Evolutionary conservation across 2,113 vertebrate genomes (phyloP).

Genomic region (Colaptes auratus): DNA sequence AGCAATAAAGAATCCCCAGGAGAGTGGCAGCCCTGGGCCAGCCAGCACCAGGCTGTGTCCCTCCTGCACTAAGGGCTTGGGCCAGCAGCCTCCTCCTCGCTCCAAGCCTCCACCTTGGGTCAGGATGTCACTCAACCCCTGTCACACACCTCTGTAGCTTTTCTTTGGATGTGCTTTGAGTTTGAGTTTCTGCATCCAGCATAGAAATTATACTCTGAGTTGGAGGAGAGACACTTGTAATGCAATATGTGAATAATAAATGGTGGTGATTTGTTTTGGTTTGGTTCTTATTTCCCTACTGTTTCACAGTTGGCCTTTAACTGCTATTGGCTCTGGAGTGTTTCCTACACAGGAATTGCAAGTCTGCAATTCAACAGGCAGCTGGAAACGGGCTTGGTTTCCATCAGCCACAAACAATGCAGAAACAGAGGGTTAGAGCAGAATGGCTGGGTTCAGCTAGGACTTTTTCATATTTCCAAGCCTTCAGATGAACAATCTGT

Average conservation of each 20-base stretch:
- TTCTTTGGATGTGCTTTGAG: constrained; percentile 56
- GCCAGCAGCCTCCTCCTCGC: neutral
- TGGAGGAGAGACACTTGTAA: constrained; percentile 69
- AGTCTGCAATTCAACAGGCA: neutral
- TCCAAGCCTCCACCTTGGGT: neutral
- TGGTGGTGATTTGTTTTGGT: constrained; percentile 74
- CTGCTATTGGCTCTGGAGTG: constrained; percentile 60
- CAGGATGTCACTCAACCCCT: constrained; percentile 61
- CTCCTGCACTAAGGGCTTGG: constrained; percentile 55
- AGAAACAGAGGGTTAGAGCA: neutral
- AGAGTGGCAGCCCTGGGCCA: constrained; percentile 26
- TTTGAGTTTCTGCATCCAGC: constrained; percentile 75
- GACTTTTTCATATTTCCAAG: neutral
- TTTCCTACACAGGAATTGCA: constrained; percentile 23
- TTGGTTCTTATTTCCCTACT: constrained; percentile 73
- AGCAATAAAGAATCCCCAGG: constrained; percentile 74
- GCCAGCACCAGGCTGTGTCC: constrained; percentile 36
- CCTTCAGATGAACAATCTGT: constrained; percentile 44
- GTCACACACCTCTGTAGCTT: constrained; percentile 61
- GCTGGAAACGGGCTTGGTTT: neutral
- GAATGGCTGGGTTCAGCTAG: constrained; percentile 7
- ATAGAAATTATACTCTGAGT: constrained; percentile 74
- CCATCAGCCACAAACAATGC: neutral
- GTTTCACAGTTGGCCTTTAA: constrained; percentile 82
- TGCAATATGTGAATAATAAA: constrained; percentile 83